These are phyloP conservation scores for Hirtodrosophila trivittata DNA, from an alignment of 2,888 invertebrate genomes.

Conservation along the genomic window DNA sequence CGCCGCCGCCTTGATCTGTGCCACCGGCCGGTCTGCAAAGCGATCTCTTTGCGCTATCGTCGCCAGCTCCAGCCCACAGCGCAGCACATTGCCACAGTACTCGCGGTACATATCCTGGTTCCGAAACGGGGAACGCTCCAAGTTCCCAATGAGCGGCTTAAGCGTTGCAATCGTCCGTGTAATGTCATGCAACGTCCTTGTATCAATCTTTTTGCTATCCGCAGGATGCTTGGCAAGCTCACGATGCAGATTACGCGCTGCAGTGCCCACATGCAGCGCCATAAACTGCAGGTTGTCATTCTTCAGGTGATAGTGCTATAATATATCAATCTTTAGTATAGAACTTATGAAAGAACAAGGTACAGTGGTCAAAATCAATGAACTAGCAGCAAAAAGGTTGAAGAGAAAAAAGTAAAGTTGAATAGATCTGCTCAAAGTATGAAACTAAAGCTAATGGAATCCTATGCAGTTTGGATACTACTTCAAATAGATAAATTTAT, in stretches of 20 bases:
- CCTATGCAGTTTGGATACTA: too few species aligned
- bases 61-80: slow-evolving; percentile 93
- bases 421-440: too few species aligned
- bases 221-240: slow-evolving; percentile 86
- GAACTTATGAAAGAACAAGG: neutral
- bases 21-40: slow-evolving; percentile 93
- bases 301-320: slow-evolving; percentile 94
- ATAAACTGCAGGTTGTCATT: slow-evolving; percentile 96
- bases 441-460: too few species aligned
- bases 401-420: too few species aligned
- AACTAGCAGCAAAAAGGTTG: too few species aligned
- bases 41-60: slow-evolving; percentile 95
- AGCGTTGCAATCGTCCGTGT: slow-evolving; percentile 92
- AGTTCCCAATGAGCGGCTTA: slow-evolving; percentile 95
- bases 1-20: slow-evolving; percentile 88
- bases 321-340: neutral
- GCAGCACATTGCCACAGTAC: slow-evolving; percentile 89
- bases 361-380: neutral
- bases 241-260: slow-evolving; percentile 90
- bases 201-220: slow-evolving; percentile 87
- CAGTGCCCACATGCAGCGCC: slow-evolving; percentile 92
- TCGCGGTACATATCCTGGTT: slow-evolving; percentile 87
- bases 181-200: slow-evolving; percentile 92
- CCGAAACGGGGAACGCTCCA: slow-evolving; percentile 87
- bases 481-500: too few species aligned